Evolutionary conservation across 2,888 invertebrate species (phyloP), one percentile per base, ranked within the genome.

Genomic region (Xanthia icteritia): DNA sequence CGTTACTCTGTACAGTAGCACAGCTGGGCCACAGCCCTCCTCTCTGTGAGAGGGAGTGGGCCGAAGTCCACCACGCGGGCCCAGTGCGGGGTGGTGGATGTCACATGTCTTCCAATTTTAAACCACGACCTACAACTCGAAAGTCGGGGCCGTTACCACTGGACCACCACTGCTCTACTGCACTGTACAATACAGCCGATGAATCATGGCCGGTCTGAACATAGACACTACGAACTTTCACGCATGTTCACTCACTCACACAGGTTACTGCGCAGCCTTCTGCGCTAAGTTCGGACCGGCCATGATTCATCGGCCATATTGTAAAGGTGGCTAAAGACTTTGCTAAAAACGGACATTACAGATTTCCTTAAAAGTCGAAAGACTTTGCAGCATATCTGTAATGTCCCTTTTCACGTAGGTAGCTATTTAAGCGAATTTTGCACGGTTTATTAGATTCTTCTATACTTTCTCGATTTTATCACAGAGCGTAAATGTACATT

Each of bases 401-500:
- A 36, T 36, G 9, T 56, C 17, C 31, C 0, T 9, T 39, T 17
- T 5, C 5, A 27, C 31, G 36, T n/a, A n/a, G n/a, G n/a, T n/a
- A 42, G 15, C 23, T 36, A 58, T 65, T 54, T 31, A 39, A 81
- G 51, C 81, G 65, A 61, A 45, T 60, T 54, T 51, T 27, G 11
- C 58, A 75, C 31, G 13, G 0, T 23, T 13, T 51, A 20, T n/a
- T 73, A 17, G n/a, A 58, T n/a, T 54, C 81, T 79, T 78, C 75
- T 79, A 79, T 79, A 79, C 82, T 61, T 77, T 74, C 17, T 67
- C 58, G 69, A 73, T 74, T 70, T 63, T 85, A 85, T 82, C 82
- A 84, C 73, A 84, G 79, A 76, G 84, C 72, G 73, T 66, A 63
- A 75, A 83, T 80, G 84, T 86, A 85, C 84, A 86, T 82, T 76